These are phyloP conservation scores for Athalia circularis DNA, from an alignment of 2,888 invertebrate genomes.

Conservation along the genomic window DNA sequence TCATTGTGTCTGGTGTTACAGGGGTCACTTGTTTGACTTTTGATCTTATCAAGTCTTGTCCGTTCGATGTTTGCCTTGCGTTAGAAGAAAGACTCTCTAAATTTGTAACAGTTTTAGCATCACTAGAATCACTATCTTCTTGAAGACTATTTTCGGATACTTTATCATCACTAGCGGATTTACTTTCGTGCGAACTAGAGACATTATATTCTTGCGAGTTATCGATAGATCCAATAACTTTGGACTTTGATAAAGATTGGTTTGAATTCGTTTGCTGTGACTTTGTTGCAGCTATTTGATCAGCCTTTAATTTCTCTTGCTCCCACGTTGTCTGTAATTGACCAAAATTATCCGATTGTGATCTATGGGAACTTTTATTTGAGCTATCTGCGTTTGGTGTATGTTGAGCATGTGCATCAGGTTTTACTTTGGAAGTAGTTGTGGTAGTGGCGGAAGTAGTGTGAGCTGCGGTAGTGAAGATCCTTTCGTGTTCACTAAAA, in stretches of 20 bases:
- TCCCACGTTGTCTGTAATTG: slow-evolving; percentile 68
- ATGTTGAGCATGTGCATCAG: slow-evolving; percentile 17
- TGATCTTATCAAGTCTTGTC: slow-evolving; percentile 51
- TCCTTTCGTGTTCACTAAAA: slow-evolving; percentile 48
- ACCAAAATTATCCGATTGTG: slow-evolving; percentile 49
- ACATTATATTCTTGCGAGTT: slow-evolving; percentile 52
- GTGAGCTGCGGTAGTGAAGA: slow-evolving; percentile 50
- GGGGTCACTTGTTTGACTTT: slow-evolving; percentile 53
- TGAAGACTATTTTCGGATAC: slow-evolving; percentile 59
- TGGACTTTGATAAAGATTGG: slow-evolving; percentile 53
- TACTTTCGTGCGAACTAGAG: slow-evolving; percentile 20
- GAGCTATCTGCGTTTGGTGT: slow-evolving; percentile 24
- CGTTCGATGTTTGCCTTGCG: slow-evolving; percentile 56
- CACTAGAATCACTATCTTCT: slow-evolving; percentile 66
- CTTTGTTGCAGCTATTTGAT: slow-evolving; percentile 63
- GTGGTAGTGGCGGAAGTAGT: slow-evolving; percentile 30
- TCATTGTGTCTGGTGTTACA: slow-evolving; percentile 81
- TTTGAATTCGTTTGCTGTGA: slow-evolving; percentile 57
- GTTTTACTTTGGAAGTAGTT: slow-evolving; percentile 19
- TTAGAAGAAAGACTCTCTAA: slow-evolving; percentile 55
- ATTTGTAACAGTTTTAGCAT: slow-evolving; percentile 66
- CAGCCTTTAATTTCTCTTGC: slow-evolving; percentile 69
- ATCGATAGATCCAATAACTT: slow-evolving; percentile 48
- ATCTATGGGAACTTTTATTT: slow-evolving; percentile 17
- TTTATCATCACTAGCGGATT: slow-evolving; percentile 48